These are phyloP conservation scores for Fopius arisanus DNA, from an alignment of 1,140 invertebrate genomes.

Conservation along the genomic window DNA sequence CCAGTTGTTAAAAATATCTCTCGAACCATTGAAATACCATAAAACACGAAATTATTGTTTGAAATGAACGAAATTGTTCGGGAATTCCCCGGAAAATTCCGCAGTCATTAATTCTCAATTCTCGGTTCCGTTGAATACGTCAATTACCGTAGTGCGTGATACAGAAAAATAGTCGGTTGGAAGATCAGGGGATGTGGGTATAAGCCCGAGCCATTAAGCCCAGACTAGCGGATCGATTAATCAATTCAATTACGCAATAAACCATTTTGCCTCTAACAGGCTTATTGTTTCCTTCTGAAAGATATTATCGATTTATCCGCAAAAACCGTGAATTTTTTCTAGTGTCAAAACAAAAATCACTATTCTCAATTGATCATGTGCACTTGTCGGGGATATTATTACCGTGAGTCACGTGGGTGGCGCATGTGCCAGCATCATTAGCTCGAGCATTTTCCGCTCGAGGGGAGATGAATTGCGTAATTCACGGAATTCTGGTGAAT, in stretches of 20 bases:
- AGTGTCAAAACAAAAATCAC: not conserved
- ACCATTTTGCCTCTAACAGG: not conserved
- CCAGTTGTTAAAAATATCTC: too few species aligned
- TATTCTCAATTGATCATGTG: not conserved
- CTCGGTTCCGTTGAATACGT: not conserved
- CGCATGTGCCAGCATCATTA: not conserved
- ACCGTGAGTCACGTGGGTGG: not conserved
- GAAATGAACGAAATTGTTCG: not conserved
- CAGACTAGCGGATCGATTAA: not conserved
- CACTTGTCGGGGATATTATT: not conserved
- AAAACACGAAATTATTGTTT: too few species aligned
- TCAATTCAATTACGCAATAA: constrained; percentile 3
- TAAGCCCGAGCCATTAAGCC: not conserved
- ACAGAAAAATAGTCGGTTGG: not conserved
- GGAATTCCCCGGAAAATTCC: not conserved
- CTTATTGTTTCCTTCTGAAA: not conserved
- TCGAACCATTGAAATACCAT: too few species aligned
- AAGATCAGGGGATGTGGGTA: not conserved
- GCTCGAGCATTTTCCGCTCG: not conserved
- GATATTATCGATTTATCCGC: not conserved
- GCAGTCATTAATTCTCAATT: not conserved
- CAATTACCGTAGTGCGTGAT: not conserved
- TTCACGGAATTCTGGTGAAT: not conserved
- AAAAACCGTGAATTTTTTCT: not conserved
- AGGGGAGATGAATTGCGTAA: not conserved